A percentile compares a stretch with the other conserved stretches of the same genome.
phyloP scores from a whole-genome alignment of 2,888 invertebrate genomes.

The Megalurothrips usitatus region DNA sequence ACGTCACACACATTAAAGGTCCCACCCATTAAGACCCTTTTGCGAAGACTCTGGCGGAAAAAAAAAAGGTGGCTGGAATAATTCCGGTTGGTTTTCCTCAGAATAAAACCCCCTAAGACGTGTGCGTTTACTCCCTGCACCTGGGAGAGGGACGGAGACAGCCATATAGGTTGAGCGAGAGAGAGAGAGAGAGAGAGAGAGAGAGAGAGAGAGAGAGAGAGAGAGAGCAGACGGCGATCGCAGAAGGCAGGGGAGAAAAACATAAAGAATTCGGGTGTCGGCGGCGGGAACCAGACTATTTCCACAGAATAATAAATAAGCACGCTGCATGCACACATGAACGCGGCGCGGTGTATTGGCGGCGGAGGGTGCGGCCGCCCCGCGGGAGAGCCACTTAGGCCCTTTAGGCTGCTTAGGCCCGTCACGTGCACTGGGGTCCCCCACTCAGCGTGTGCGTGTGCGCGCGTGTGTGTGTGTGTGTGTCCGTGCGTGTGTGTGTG shows the following conservation, averaged over 20 bases:
- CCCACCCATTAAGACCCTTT: too few relatives aligned
- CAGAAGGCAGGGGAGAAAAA: background rate
- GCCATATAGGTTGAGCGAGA: background rate
- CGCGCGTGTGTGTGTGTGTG: too few relatives aligned
- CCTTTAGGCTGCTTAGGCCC: background rate
- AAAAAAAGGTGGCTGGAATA: too few relatives aligned
- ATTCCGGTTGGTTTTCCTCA: background rate
- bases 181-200: background rate
- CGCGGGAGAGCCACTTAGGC: background rate
- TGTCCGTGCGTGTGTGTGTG: too few relatives aligned
- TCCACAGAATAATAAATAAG: conserved; percentile 5
- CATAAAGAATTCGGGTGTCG: background rate
- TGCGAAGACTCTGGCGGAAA: too few relatives aligned
- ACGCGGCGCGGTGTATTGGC: too few relatives aligned
- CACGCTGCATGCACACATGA: background rate
- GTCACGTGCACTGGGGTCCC: background rate
- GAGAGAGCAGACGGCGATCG: background rate
- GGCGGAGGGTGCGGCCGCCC: background rate
- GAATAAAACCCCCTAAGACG: too few relatives aligned
- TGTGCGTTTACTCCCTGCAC: too few relatives aligned
- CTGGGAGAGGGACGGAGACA: too few relatives aligned
- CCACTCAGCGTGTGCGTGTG: too few relatives aligned
- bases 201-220: background rate
- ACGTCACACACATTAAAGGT: too few relatives aligned
- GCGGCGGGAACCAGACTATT: background rate